Percentiles rank a stretch among this genome's conserved stretches.
These are phyloP conservation scores for Patiria miniata DNA, from an alignment of 35 echinoderm and acorn worm genomes.

Conservation along the genomic window DNA sequence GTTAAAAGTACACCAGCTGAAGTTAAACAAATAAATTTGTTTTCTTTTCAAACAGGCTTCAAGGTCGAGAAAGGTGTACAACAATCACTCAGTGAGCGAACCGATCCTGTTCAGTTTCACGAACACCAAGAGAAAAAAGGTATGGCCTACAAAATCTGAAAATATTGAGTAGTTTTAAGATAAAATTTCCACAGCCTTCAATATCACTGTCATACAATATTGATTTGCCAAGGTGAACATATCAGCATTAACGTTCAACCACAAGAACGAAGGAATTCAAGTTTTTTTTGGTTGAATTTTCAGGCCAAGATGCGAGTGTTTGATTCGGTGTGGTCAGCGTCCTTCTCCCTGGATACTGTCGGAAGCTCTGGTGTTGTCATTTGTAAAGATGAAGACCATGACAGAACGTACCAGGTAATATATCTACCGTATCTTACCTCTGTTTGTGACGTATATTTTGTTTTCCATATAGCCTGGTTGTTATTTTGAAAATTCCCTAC, in stretches of 20 bases:
- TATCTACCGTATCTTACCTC: too few relatives aligned
- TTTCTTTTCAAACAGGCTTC: too few relatives aligned
- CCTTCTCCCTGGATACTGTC: conserved; percentile 89
- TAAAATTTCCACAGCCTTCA: too few relatives aligned
- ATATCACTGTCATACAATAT: too few relatives aligned
- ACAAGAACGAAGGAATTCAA: neutral
- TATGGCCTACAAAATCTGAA: conserved; percentile 1
- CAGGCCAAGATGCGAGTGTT: conserved; percentile 98
- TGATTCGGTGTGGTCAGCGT: conserved; percentile 89
- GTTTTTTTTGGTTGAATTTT: neutral
- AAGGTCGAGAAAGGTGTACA: conserved; percentile 86
- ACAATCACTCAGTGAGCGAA: conserved; percentile 84
- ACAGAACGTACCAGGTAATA: conserved; percentile 90
- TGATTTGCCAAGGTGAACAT: too few relatives aligned
- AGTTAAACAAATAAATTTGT: too few relatives aligned
- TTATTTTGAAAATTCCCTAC: too few relatives aligned
- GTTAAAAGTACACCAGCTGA: too few relatives aligned
- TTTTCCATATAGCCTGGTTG: too few relatives aligned
- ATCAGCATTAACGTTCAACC: too few relatives aligned
- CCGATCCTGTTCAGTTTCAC: conserved; percentile 89
- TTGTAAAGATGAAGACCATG: conserved; percentile 91
- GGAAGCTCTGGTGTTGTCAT: conserved; percentile 98
- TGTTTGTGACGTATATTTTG: too few relatives aligned
- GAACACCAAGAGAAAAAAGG: conserved; percentile 90
- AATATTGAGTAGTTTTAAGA: too few relatives aligned